Evolutionary conservation across 1,140 invertebrate genomes (phyloP).

Genomic region (Patella vulgata): DNA sequence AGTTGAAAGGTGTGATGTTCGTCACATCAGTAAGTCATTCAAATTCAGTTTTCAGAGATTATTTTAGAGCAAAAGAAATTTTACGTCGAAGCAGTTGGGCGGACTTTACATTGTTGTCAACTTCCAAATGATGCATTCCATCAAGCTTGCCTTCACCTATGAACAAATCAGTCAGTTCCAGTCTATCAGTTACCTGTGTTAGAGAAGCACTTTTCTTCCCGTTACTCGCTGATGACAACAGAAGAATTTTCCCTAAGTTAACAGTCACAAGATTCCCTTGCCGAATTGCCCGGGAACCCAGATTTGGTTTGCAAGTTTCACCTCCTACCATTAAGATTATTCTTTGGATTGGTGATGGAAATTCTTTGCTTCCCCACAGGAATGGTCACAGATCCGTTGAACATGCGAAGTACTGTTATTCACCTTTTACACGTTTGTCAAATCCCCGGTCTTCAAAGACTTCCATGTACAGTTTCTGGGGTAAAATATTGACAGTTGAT

Average conservation of each 20-base stretch:
- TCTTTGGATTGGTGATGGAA: too few species aligned
- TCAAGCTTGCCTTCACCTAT: slow-evolving; percentile 10
- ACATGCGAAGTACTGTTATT: too few species aligned
- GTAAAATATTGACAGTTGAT: too few species aligned
- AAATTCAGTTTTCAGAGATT: slow-evolving; percentile 19
- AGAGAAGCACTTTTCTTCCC: too few species aligned
- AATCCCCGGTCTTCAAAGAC: too few species aligned
- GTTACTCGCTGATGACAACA: too few species aligned
- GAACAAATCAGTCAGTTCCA: slow-evolving; percentile 9
- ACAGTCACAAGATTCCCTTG: slow-evolving; percentile 23
- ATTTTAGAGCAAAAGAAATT: slow-evolving; percentile 20
- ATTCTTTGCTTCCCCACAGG: too few species aligned
- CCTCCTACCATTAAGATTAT: too few species aligned
- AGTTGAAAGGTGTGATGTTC: slow-evolving; percentile 51
- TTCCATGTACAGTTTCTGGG: too few species aligned
- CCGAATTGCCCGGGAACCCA: slow-evolving; percentile 16
- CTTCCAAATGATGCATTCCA: slow-evolving; percentile 15
- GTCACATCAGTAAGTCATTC: slow-evolving; percentile 24
- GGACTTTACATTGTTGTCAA: slow-evolving; percentile 6
- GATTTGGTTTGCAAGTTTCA: slow-evolving; percentile 12
- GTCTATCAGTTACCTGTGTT: too few species aligned
- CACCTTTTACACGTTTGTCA: too few species aligned
- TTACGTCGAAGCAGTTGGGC: slow-evolving; percentile 7
- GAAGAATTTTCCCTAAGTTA: slow-evolving; percentile 8
- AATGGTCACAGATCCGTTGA: too few species aligned